Percentiles rank a stretch among this genome's conserved stretches.
phyloP scores from a whole-genome alignment of 2,113 vertebrate genomes.

The Galeopterus variegatus region DNA sequence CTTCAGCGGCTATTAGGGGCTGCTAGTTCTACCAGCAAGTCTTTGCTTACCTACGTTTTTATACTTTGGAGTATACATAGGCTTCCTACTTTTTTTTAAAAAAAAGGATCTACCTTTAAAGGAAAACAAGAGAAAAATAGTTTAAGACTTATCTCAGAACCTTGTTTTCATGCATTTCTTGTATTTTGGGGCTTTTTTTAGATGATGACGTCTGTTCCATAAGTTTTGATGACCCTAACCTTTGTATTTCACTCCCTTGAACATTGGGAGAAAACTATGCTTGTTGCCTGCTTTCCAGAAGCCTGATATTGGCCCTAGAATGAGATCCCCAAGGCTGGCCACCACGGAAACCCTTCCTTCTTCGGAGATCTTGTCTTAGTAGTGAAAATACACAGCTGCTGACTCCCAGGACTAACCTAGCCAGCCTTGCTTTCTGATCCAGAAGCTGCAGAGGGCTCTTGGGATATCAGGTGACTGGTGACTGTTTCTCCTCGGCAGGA shows the following conservation, averaged over 20 bases:
- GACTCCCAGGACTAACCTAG: neutral
- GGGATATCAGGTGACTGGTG: neutral
- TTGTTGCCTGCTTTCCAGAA: neutral
- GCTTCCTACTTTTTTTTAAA: neutral
- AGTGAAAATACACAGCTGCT: neutral
- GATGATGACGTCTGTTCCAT: neutral
- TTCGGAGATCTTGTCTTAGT: neutral
- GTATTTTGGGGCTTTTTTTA: neutral
- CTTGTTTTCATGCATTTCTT: neutral
- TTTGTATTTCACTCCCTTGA: slow-evolving; percentile 30
- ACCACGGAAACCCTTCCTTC: accelerated
- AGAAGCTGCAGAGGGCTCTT: neutral
- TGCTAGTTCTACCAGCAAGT: neutral
- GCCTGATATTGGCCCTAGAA: neutral
- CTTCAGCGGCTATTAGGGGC: neutral
- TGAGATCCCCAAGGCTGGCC: neutral
- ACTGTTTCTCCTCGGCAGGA: neutral
- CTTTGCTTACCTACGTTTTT: neutral
- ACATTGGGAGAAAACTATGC: neutral
- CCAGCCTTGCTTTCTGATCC: neutral
- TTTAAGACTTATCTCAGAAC: neutral
- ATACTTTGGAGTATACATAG: neutral
- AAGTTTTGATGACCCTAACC: neutral
- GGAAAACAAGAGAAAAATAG: neutral
- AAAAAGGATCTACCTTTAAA: neutral